These are phyloP conservation scores for Manis pentadactyla DNA, from an alignment of 2,797 vertebrate species.

Conservation along the genomic window DNA sequence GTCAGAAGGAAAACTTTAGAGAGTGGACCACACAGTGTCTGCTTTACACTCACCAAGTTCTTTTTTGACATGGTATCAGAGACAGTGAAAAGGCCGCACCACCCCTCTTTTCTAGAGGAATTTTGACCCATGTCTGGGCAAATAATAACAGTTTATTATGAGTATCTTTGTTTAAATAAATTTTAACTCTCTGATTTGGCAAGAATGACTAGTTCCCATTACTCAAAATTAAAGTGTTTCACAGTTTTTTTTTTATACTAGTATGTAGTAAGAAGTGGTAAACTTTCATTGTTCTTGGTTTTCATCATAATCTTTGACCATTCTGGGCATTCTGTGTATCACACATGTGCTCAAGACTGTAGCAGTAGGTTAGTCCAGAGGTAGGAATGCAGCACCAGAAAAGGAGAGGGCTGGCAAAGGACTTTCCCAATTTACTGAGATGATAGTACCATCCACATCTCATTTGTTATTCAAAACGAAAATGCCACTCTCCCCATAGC, in stretches of 20 bases:
- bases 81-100: not conserved
- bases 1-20: not conserved
- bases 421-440: not conserved
- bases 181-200: conserved; percentile 16
- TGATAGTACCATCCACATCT: not conserved
- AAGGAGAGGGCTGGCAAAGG: not conserved
- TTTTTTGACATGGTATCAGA: not conserved
- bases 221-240: not conserved
- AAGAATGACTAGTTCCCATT: conserved; percentile 14
- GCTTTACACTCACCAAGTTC: not conserved
- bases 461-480: conserved; percentile 1
- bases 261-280: not conserved
- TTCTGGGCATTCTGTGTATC: not conserved
- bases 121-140: conserved; percentile 70
- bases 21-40: not conserved
- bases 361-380: not conserved
- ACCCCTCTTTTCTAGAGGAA: not conserved
- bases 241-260: not conserved
- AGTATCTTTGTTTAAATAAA: conserved; percentile 56
- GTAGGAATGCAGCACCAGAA: not conserved
- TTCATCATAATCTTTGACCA: not conserved
- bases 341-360: not conserved
- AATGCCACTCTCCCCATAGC: not conserved
- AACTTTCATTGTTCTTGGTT: not conserved
- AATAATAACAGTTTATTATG: conserved; percentile 51